Evolutionary conservation across 2,797 vertebrate species (phyloP), one percentile per base, ranked within the genome.

Genomic region (Pogoniulus pusillus): DNA sequence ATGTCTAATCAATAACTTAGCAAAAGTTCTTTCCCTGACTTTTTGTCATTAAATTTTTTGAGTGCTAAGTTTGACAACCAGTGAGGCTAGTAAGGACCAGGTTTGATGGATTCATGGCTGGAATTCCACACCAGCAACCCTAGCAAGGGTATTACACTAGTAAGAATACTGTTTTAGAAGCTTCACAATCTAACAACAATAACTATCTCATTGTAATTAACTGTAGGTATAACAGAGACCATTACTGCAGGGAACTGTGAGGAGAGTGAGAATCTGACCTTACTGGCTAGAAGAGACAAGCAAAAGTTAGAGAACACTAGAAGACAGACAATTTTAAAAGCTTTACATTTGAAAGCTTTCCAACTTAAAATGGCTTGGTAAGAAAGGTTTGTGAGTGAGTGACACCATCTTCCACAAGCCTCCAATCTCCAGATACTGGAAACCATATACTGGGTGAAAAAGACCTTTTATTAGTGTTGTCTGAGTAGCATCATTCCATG

Each of bases 1-100:
- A 49, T 85, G 89, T 80, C 41, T 86, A 86, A 90, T 85, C 65
- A 62, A 82, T 64, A 85, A 55, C 63, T 92, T 79, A 47, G 29
- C 59, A 9, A 37, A 22, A 77, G 45, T 34, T 64, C 49, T 32
- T 85, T 81, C 47, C 6, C 17, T 27, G 63, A 13, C 11, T 5
- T 16, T 76, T 66, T 12, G 2, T 26, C 55, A 39, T 60, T 54
- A 65, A 17, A 58, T 32, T 30, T 71, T 77, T 73, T 39, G 4
- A 69, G 58, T 9, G n/a, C 63, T 85, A 43, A 18, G 23, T 34
- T 11, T 92, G 71, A 73, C 53, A 76, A 9, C 0, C 54, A 84
- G 27, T 8, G 60, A 65, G 39, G 24, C 22, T 24, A 53, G 32
- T 39, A 87, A 59, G 32, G 23, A 37, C 4, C 41, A 64, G n/a